Evolutionary conservation across 2,888 invertebrate genomes (phyloP), one percentile per base, ranked within the genome.

Genomic region (Steinernema scapterisci): DNA sequence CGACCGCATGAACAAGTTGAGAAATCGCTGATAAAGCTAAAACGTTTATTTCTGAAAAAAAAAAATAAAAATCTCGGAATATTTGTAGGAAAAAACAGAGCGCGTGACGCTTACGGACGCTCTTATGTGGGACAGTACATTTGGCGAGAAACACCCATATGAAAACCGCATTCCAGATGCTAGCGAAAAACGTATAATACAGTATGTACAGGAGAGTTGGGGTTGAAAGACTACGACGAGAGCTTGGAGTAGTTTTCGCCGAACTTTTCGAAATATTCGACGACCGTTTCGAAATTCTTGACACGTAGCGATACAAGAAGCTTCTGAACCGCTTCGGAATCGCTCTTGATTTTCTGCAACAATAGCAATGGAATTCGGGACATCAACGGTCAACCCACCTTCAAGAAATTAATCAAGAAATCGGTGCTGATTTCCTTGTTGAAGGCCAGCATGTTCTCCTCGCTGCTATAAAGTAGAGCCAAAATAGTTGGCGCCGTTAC

Each of bases 161-260:
- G 63, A 63, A 31, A 63, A 63, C 63, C 63, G 63, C 63, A 63
- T 63, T 63, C 63, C 63, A 63, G 63, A 63, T 63, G 63, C 63
- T 63, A 13, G 31, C 16, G 25, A 54, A 25, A 21, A 48, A n/a
- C 16, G 16, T 48, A 48, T 63, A n/a, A 63, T 31, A 63, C 63
- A 63, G 11, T 31, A 63, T 63, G 63, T 63, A 63, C 31, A 63
- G 38, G 9, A 3, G 7, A 31, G 63, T n/a, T n/a, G 63, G 27
- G 13, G 31, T 31, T 38, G 63, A 63, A 63, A 63, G 63, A 63
- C 63, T 19, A 23, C 13, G 27, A 25, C 16, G 21, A 25, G 27
- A 31, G 27, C 1, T 63, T 11, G 63, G 31, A 31, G 27, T 2
- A 63, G 31, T 5, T 11, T 38, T 63, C 23, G 23, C 52, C 23